A percentile compares a stretch with the other conserved stretches of the same genome.
phyloP scores from a whole-genome alignment of 2,797 vertebrate species.

The Chrysocyon brachyurus region DNA sequence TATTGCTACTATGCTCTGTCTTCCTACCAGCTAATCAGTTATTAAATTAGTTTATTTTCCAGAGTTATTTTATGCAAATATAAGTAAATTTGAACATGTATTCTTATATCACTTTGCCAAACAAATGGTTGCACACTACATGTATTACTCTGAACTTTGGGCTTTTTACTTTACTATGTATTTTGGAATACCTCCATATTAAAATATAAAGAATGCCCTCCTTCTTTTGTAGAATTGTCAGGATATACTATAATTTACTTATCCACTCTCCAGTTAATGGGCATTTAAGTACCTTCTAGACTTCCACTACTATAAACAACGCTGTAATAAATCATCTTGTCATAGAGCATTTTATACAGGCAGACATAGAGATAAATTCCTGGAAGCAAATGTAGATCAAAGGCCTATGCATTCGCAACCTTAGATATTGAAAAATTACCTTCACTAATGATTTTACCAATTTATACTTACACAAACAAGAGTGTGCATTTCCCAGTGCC shows the following conservation, averaged over 20 bases:
- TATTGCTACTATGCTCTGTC: not conserved
- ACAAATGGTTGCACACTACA: not conserved
- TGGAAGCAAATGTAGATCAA: not conserved
- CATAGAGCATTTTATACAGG: not conserved
- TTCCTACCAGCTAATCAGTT: not conserved
- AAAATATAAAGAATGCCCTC: not conserved
- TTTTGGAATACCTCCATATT: not conserved
- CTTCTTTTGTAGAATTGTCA: not conserved
- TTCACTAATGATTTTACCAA: not conserved
- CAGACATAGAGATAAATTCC: not conserved
- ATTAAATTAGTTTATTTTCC: not conserved
- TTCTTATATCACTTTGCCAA: not conserved
- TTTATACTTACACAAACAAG: not conserved
- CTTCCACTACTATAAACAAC: not conserved
- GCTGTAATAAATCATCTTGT: not conserved
- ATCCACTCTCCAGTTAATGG: not conserved
- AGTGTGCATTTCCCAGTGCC: not conserved
- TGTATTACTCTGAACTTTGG: not conserved
- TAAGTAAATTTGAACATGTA: not conserved
- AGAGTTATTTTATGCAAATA: slow-evolving; percentile 4
- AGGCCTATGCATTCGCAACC: not conserved
- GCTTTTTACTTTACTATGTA: not conserved
- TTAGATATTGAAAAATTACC: not conserved
- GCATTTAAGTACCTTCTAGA: not conserved
- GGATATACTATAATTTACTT: not conserved